Evolutionary conservation across 2,113 vertebrate genomes (phyloP), one percentile per base, ranked within the genome.

Genomic region (Genyomyrus donnyi): DNA sequence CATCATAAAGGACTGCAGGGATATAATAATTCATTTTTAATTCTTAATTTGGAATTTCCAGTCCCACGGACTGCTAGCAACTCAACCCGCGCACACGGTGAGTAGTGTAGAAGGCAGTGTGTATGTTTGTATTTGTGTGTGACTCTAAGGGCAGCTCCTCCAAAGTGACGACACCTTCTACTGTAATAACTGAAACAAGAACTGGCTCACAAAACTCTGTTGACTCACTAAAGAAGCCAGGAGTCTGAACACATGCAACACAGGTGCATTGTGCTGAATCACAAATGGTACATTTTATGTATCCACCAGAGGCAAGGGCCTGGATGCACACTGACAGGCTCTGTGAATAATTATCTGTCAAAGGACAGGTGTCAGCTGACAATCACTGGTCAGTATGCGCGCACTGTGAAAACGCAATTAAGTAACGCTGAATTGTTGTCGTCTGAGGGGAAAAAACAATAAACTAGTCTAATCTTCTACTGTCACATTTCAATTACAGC

Each of bases 401-500:
- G 3, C 45, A 11, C 6, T 8, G 3, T 24, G 42, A 27, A 85
- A 7, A 45, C 4, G 21, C 21, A 21, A 10, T 85, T 24, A 85
- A 45, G 0, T n/a, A n/a, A 48, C 24, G 2, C 15, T 19, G 45
- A 46, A 11, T n/a, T n/a, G 45, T 11, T 48, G 84, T 49, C 2
- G 21, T 48, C 45, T 13, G 24, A 49, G 9, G 21, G 84, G 45
- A n/a, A 48, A 27, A 45, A 83, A 10, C 5, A 48, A 11, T 50
- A 48, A 46, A 50, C 48, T 39, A 27, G 31, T 53, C 50, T 83
- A 88, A 84, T 90, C 87, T 58, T 13, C 80, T 48, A 66, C 70
- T 88, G 86, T 88, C 50, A 13, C 27, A 70, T 86, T 46, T 77
- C 77, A 48, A 77, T 86, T 46, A 49, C 89, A 66, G 42, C 10